phyloP scores from a whole-genome alignment of 2,113 vertebrate species.

The Lagenorhynchus albirostris region DNA sequence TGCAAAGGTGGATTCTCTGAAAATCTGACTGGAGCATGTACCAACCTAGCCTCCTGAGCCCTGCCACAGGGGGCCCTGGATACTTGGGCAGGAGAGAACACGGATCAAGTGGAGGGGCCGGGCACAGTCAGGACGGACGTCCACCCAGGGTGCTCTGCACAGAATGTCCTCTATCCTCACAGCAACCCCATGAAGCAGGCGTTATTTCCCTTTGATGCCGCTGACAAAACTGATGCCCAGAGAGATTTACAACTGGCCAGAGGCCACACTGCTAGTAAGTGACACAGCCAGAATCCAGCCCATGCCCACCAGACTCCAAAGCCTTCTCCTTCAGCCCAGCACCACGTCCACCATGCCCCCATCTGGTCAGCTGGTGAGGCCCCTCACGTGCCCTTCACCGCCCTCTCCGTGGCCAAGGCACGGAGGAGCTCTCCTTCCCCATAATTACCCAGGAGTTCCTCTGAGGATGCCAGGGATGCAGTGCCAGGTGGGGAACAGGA shows the following conservation, averaged over 20 bases:
- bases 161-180: background rate
- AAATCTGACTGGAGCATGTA: background rate
- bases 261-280: background rate
- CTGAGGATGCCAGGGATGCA: fast-evolving
- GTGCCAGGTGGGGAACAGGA: fast-evolving
- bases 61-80: background rate
- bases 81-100: background rate
- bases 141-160: fast-evolving
- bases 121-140: background rate
- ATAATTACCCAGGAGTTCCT: background rate
- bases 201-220: background rate
- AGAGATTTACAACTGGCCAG: background rate
- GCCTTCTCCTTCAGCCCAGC: background rate
- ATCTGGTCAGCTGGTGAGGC: background rate
- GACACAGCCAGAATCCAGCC: background rate
- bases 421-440: background rate
- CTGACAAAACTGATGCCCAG: background rate
- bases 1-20: background rate
- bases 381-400: fast-evolving
- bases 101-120: background rate
- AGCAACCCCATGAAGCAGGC: background rate
- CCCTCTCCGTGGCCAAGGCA: background rate
- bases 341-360: too few species aligned
- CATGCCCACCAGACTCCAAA: background rate
- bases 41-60: background rate